A percentile compares a stretch with the other conserved stretches of the same genome.
phyloP scores from a whole-genome alignment of 1,140 invertebrate species.

The Camponotus vicinus region DNA sequence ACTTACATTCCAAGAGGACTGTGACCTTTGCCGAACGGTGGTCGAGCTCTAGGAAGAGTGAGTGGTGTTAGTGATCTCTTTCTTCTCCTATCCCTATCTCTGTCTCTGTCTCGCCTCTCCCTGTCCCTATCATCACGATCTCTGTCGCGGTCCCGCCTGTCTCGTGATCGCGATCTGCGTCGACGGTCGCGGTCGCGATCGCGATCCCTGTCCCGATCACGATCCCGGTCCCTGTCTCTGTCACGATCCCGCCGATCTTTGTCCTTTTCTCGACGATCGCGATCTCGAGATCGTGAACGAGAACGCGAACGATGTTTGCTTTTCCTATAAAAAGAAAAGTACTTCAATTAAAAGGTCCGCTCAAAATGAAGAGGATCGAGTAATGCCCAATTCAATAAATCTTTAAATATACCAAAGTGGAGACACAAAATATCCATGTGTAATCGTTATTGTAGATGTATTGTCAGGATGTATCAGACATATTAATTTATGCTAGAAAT shows the following conservation, averaged over 20 bases:
- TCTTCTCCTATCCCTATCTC: slow-evolving; percentile 85
- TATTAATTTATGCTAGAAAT: neutral
- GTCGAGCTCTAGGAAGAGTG: slow-evolving; percentile 83
- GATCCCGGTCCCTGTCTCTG: slow-evolving; percentile 82
- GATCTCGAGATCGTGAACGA: slow-evolving; percentile 83
- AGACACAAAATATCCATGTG: neutral
- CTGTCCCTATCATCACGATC: slow-evolving; percentile 82
- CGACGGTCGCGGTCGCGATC: slow-evolving; percentile 84
- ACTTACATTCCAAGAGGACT: slow-evolving; percentile 85
- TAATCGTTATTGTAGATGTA: slow-evolving; percentile 17
- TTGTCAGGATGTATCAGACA: neutral
- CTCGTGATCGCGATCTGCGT: slow-evolving; percentile 81
- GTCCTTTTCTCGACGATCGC: slow-evolving; percentile 77
- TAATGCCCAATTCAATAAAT: slow-evolving; percentile 1
- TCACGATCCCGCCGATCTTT: slow-evolving; percentile 84
- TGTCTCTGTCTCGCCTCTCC: slow-evolving; percentile 81
- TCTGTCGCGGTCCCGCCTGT: slow-evolving; percentile 82
- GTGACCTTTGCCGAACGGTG: slow-evolving; percentile 85
- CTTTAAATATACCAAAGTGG: slow-evolving; percentile 11
- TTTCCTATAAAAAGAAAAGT: slow-evolving; percentile 81
- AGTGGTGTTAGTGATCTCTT: slow-evolving; percentile 86
- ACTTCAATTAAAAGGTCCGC: slow-evolving; percentile 31
- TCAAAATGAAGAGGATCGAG: neutral
- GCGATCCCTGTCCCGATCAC: slow-evolving; percentile 79
- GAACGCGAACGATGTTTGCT: slow-evolving; percentile 85